Evolutionary conservation across 2,797 vertebrate species (phyloP), one percentile per base, ranked within the genome.

Genomic region (Bovichtus diacanthus): DNA sequence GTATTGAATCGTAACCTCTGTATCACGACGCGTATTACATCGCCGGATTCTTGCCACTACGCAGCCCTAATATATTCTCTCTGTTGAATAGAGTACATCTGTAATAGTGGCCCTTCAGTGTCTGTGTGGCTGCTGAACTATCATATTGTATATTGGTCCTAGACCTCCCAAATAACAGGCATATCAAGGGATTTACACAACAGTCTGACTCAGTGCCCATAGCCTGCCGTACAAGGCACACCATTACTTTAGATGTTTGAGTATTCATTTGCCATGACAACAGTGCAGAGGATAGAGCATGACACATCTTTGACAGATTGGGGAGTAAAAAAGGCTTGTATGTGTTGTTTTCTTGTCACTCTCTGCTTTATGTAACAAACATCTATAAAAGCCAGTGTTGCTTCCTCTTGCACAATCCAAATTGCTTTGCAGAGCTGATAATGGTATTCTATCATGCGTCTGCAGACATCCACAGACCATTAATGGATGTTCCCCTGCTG

Each of bases 231-330:
- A 79, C 56, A 54, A 74, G 61, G 39, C 76, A 63, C 82, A 78
- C 64, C 80, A 90, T 89, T 89, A 83, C 88, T 90, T 89, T 71
- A 90, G 80, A 90, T 90, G 85, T 78, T 85, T 85, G 82, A 82
- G 85, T 90, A 81, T 93, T 92, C 80, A 89, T 93, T 91, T 85
- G 77, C 90, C 87, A 81, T 93, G 91, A 88, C 90, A 94, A 87
- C 92, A 75, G 80, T 68, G 77, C 75, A 78, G 86, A 88, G 83
- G 85, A 90, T 69, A 73, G 81, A 90, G 89, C 84, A 81, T 88
- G 83, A 90, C 76, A 83, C 87, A 83, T 88, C 76, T 86, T 74
- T 89, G 88, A 92, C 90, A 90, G 90, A 85, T 79, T 51, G 76
- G 73, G 76, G 83, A 92, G 87, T 87, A 91, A 90, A 95, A 92